Evolutionary conservation across 2,888 invertebrate species (phyloP), one percentile per base, ranked within the genome.

Genomic region (Eustalomyia histrio): DNA sequence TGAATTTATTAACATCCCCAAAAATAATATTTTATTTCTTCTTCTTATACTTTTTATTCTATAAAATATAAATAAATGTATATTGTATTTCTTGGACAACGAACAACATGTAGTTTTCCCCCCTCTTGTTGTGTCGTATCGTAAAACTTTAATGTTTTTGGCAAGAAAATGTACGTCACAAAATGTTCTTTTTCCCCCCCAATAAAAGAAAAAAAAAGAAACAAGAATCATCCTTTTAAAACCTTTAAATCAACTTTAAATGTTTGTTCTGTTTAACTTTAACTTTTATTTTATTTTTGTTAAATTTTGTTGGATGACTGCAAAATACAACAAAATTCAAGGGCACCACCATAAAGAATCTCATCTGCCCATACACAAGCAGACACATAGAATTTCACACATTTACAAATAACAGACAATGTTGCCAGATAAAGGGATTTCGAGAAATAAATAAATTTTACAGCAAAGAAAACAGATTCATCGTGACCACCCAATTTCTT

Each of bases 261-360:
- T 21, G 16, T 24, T 52, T 17, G 16, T 71, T 68, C 35, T 39
- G 12, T 53, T 73, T 64, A 50, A 29, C 21, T 53, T 73, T 64
- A 50, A 29, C 21, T 68, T 69, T 74, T 60, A 61, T 43, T 57
- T 53, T 29, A 7, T 72, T 68, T 69, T 74, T 60, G 57, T 43
- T 57, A 43, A 6, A 7, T 72, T 61, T 29, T 43, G 18, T 39
- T 39, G n/a, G 18, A 47, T 63, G 75, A 39, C 60, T 73, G 58
- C 64, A 57, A 72, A 71, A 71, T 17, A 81, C 29, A 29, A 81
- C 29, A 29, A 29, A 71, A 78, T 81, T 81, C 81, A 81, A 81
- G 78, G 81, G 81, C 81, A 75, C 18, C 29, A 50, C 47, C 63
- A 58, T 16, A 39, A 64, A 69, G 43, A 24, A 5, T 14, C 61